A percentile compares a stretch with the other conserved stretches of the same genome.
Evolutionary conservation across 2,888 invertebrate species (phyloP).

Genomic region (Xestoiulus laeticollis): DNA sequence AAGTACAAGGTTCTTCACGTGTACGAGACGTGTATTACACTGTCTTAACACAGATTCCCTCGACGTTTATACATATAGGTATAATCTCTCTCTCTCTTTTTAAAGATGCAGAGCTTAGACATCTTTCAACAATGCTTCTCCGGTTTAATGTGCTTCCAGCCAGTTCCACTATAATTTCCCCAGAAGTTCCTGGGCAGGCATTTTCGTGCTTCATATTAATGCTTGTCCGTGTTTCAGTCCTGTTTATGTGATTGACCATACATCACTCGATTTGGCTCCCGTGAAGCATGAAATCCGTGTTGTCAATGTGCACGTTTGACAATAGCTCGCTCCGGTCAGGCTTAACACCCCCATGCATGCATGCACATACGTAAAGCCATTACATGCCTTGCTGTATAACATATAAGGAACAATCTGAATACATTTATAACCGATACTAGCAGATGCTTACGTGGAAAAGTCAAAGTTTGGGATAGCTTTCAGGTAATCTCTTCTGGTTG

Average conservation of each 20-base stretch:
- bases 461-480: neutral
- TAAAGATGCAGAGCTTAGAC: constrained; percentile 29
- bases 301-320: constrained; percentile 44
- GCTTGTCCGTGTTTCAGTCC: constrained; percentile 46
- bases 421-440: neutral
- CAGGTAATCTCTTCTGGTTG: neutral
- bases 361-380: neutral
- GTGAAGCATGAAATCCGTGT: constrained; percentile 52
- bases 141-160: constrained; percentile 13
- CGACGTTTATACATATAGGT: neutral
- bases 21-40: constrained; percentile 37
- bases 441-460: neutral
- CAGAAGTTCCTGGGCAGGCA: neutral
- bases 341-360: constrained; percentile 29
- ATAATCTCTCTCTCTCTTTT: too few species aligned
- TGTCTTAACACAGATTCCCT: constrained; percentile 27
- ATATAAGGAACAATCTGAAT: neutral
- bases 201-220: constrained; percentile 17
- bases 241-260: constrained; percentile 53
- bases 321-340: neutral
- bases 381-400: neutral
- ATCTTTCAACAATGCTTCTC: constrained; percentile 15
- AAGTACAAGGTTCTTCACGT: constrained; percentile 37
- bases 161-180: constrained; percentile 12
- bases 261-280: constrained; percentile 54